A percentile compares a stretch with the other conserved stretches of the same genome.
Evolutionary conservation across 2,797 vertebrate species (phyloP).

Genomic region (Esox masquinongy): DNA sequence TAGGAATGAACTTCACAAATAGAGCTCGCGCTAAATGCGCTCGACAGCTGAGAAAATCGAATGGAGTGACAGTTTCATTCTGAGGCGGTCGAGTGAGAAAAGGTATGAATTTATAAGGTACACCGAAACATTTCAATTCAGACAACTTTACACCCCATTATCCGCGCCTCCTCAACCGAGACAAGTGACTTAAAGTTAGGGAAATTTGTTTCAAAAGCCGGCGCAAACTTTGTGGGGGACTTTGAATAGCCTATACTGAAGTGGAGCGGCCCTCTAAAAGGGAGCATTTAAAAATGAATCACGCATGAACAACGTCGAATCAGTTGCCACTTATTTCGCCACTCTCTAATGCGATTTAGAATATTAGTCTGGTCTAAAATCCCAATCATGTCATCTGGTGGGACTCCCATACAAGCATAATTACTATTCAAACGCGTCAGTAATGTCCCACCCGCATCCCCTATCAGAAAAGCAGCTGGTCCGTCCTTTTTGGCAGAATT

Average conservation of each 20-base stretch:
- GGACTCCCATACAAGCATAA: conserved; percentile 93
- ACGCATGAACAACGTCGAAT: conserved; percentile 78
- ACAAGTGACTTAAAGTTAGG: conserved; percentile 81
- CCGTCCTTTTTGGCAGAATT: conserved; percentile 55
- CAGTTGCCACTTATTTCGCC: conserved; percentile 70
- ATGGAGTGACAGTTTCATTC: conserved; percentile 89
- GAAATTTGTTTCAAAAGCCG: conserved; percentile 80
- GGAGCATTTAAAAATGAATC: conserved; percentile 65
- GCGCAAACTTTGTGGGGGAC: conserved; percentile 78
- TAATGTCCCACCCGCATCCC: conserved; percentile 93
- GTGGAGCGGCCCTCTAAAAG: conserved; percentile 67
- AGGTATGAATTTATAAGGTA: conserved; percentile 99
- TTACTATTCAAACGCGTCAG: conserved; percentile 87
- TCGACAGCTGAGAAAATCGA: conserved; percentile 96
- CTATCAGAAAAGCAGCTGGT: conserved; percentile 84
- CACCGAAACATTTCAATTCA: conserved; percentile 98
- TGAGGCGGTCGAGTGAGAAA: conserved; percentile 89
- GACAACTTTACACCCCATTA: conserved; percentile 90
- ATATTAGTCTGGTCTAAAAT: conserved; percentile 83
- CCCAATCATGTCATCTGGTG: conserved; percentile 92
- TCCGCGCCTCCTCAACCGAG: conserved; percentile 88
- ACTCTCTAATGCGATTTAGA: conserved; percentile 80
- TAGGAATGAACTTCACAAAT: conserved; percentile 98
- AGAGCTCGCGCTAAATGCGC: conserved; percentile 91
- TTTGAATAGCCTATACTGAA: conserved; percentile 81